Evolutionary conservation across 1,140 invertebrate species (phyloP), one percentile per base, ranked within the genome.

Genomic region (Varroa destructor): DNA sequence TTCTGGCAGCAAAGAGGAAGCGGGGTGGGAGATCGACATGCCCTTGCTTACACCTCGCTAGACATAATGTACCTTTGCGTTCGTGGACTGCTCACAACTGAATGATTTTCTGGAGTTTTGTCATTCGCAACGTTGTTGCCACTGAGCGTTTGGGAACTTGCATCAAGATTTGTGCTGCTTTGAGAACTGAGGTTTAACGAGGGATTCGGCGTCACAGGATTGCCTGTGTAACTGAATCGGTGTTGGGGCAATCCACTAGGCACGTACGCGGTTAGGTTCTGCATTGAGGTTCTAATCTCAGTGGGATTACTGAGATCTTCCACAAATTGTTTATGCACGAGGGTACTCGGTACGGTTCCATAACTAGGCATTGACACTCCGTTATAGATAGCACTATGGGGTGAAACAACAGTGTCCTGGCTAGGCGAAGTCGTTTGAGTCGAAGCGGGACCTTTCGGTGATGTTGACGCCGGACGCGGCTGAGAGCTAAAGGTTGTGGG

Each of bases 241-340:
- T 51, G 46, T 8, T 51, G 46, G 46, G 46, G 46, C 46, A 51
- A 51, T 51, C 46, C 61, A 12, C 46, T 46, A 8, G 61, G 61
- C 40, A 67, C 46, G 61, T 67, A 67, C 14, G n/a, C 37, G 14
- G 61, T 67, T 40, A 67, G 61, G 37, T 67, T 67, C 36, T 67
- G 61, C 61, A 67, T 67, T 46, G 61, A 67, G 61, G 12, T 67
- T 67, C 61, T 67, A 12, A 46, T 40, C 46, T 40, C 61, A 4
- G 61, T 12, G 12, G 61, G 61, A 25, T 3, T 37, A 46, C 46
- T 8, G 8, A 51, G 46, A 51, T 8, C 46, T 51, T 8, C 46
- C 4, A 51, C 8, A 3, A 8, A 51, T 51, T 51, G 46, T 8
- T 51, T 51, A 51, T 8, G 46, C 46, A 51, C 8, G 8, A 51